Base-by-base conservation (phyloP, 1,140 invertebrate species). In the Neuroterus valhalla region DNA sequence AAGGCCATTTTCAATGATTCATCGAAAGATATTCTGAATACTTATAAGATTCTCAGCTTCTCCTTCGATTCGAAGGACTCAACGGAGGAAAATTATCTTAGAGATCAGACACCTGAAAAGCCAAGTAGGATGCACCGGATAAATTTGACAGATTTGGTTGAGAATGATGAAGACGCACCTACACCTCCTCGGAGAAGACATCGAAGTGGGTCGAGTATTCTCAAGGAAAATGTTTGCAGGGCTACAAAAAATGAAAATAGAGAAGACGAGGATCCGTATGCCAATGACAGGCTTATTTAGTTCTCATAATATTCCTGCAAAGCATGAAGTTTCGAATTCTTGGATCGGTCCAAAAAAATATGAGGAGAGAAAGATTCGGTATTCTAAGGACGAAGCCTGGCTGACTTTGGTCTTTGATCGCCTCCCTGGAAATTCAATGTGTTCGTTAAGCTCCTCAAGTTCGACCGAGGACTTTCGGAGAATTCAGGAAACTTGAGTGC, bases 171-270 rank as follows among this genome's bases (percentile, higher is more conserved):
- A 73, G 76, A 79, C 26, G 80, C 81, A 14, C 88, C 89, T 14
- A 89, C 87, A 0, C 88, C 89, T 5, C 88, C 87, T 12, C 72
- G 81, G 31, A 79, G 88, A 46, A 87, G 77, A 19, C 83, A 88
- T 68, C 81, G 84, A 43, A 83, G 72, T 55, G 86, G 79, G 11
- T 78, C 80, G 6, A 80, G 78, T 19, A 43, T 74, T 17, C 74
- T 55, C 1, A 80, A 74, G 50, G 80, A 68, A 15, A 70, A 78
- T 1, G 11, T 62, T 38, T 55, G 19, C 52, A n/a, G 74, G 71
- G 45, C 17, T 26, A 23, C n/a, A 14, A 67, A 72, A 42, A 77
- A 81, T 68, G 73, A 71, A 3, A 68, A 46, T 15, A 69, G 48
- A 12, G 2, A 74, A 4, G 76, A 71, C 44, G 31, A 68, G 6